Evolutionary conservation across 2,797 vertebrate species (phyloP).

Genomic region (Florisuga fusca): DNA sequence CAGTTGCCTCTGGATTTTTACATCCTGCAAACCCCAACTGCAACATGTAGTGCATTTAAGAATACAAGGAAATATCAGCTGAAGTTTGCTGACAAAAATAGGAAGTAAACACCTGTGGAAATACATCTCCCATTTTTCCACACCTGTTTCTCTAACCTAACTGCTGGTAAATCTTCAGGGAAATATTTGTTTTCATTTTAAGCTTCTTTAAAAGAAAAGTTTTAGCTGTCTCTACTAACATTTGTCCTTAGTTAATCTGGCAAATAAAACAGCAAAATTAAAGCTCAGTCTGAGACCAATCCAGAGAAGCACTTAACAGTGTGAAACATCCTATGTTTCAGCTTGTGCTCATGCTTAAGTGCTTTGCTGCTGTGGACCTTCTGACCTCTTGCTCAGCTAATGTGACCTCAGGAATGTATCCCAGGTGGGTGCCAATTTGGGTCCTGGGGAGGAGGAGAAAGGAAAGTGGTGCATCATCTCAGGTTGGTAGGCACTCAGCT

Average conservation of each 20-base stretch:
- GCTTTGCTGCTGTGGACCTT: not conserved
- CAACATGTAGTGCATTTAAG: not conserved
- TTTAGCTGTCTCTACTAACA: not conserved
- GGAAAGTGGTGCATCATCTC: not conserved
- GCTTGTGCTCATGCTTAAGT: not conserved
- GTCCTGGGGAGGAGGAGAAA: not conserved
- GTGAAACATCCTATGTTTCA: not conserved
- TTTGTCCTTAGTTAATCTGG: not conserved
- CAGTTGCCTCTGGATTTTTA: not conserved
- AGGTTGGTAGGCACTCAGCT: not conserved
- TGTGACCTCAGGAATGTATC: not conserved
- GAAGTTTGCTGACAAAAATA: slow-evolving; percentile 12
- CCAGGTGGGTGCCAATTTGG: not conserved
- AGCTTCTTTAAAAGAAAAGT: slow-evolving; percentile 18
- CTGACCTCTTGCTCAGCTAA: not conserved
- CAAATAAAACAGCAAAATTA: slow-evolving; percentile 13
- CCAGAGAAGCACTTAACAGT: not conserved
- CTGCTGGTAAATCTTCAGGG: not conserved
- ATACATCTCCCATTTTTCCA: not conserved
- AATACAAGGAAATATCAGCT: not conserved
- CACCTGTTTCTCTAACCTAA: not conserved
- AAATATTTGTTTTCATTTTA: slow-evolving; percentile 31
- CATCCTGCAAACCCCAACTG: not conserved
- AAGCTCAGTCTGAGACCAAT: slow-evolving; percentile 3
- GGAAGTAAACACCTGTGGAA: not conserved